A percentile compares a stretch with the other conserved stretches of the same genome.
These are phyloP conservation scores for Chorisops tibialis DNA, from an alignment of 2,888 invertebrate genomes.

Conservation along the genomic window DNA sequence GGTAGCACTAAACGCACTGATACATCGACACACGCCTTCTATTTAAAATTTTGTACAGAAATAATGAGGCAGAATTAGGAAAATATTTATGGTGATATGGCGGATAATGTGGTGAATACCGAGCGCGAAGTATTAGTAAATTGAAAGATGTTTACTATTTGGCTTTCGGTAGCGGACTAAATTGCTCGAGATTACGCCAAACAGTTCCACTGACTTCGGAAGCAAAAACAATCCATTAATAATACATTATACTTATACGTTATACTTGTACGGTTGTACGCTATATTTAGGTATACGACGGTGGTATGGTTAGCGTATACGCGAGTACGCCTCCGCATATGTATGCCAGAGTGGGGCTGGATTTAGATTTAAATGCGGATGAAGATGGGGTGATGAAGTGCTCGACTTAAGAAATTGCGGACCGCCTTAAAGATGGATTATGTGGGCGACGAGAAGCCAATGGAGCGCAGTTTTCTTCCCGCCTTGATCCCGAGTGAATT, in stretches of 20 bases:
- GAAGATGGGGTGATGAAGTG: too few relatives aligned
- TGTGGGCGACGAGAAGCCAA: neutral
- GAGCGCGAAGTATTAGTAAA: constrained; percentile 21
- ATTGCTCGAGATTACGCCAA: constrained; percentile 23
- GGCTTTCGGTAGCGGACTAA: constrained; percentile 34
- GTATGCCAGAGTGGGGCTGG: neutral
- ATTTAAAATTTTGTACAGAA: too few relatives aligned
- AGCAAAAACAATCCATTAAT: constrained; percentile 24
- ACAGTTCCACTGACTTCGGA: constrained; percentile 23
- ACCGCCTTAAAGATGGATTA: constrained; percentile 9
- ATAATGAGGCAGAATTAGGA: too few relatives aligned
- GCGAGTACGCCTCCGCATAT: neutral
- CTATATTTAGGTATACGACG: too few relatives aligned
- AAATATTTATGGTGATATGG: neutral
- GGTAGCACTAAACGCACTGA: too few relatives aligned
- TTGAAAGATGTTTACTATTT: constrained; percentile 34
- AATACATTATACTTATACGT: neutral
- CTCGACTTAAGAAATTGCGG: neutral
- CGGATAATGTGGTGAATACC: constrained; percentile 16
- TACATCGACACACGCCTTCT: too few relatives aligned
- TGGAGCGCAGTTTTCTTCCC: too few relatives aligned
- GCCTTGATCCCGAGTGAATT: too few relatives aligned
- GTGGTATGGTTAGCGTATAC: neutral
- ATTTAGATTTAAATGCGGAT: neutral
- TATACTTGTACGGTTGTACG: too few relatives aligned